A percentile compares a stretch with the other conserved stretches of the same genome.
Conservation (phyloP, 37 sponge, comb jelly and placozoan genomes). For the Mnemiopsis leidyi region DNA sequence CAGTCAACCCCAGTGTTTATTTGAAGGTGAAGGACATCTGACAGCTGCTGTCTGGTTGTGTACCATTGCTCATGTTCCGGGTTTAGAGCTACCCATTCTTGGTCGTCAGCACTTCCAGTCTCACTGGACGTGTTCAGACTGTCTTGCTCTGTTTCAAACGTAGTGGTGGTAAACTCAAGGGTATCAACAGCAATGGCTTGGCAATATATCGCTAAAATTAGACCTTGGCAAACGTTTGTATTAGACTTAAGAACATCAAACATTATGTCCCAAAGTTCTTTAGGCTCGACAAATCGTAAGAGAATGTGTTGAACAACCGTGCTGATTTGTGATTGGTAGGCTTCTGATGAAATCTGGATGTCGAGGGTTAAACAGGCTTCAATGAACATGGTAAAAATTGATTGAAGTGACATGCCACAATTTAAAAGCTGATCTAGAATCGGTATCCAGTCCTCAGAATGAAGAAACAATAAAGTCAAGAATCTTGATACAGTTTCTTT, state of each 20-base stretch:
- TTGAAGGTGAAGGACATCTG: background rate
- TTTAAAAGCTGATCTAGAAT: background rate
- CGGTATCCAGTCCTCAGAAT: background rate
- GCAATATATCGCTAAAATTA: constrained; percentile 15
- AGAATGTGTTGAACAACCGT: background rate
- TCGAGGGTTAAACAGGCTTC: constrained; percentile 7
- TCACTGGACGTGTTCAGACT: background rate
- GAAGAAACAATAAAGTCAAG: background rate
- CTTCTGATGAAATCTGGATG: background rate
- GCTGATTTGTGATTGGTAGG: background rate
- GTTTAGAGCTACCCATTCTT: background rate
- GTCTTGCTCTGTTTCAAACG: constrained; percentile 1
- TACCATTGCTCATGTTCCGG: constrained; percentile 62
- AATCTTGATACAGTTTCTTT: background rate
- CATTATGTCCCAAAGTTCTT: background rate
- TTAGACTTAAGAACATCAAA: background rate
- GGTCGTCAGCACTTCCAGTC: background rate
- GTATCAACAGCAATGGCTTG: constrained; percentile 26
- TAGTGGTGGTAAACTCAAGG: constrained; percentile 13
- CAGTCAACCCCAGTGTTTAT: constrained; percentile 22
- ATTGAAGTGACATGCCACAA: background rate
- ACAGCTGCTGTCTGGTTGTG: constrained; percentile 24
- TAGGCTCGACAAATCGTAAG: background rate
- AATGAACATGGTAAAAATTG: background rate
- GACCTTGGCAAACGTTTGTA: constrained; percentile 1